Conservation (phyloP, 2,888 invertebrate genomes). For the Griposia aprilina region DNA sequence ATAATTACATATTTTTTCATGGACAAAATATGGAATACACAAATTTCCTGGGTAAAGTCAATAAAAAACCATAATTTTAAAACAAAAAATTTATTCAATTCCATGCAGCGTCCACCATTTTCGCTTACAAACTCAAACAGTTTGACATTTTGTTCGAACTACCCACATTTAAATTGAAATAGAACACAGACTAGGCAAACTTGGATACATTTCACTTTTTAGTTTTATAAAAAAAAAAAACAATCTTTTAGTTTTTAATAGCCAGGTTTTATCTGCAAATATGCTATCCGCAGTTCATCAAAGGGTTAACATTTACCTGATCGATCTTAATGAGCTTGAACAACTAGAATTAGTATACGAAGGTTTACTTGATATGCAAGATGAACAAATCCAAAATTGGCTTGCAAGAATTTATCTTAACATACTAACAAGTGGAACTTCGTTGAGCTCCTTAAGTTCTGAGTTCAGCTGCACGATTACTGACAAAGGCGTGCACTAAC, state of each 20-base stretch:
- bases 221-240: background rate
- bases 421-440: too few species aligned
- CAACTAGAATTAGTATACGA: too few species aligned
- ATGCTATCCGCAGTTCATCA: background rate
- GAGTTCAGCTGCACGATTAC: too few species aligned
- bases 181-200: constrained; percentile 38
- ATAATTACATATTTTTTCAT: too few species aligned
- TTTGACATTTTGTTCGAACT: constrained; percentile 71
- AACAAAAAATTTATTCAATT: constrained; percentile 81
- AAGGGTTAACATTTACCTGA: too few species aligned
- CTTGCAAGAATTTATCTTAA: too few species aligned
- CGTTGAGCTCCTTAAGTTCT: too few species aligned
- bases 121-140: constrained; percentile 74
- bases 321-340: too few species aligned
- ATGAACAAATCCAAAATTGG: too few species aligned
- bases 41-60: constrained; percentile 7
- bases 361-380: too few species aligned
- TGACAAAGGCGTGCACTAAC: too few species aligned
- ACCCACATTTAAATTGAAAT: constrained; percentile 47
- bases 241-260: background rate
- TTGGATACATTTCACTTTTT: background rate
- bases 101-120: constrained; percentile 81
- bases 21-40: too few species aligned
- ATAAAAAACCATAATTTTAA: constrained; percentile 68
- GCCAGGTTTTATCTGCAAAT: background rate